Conservation (phyloP, 2,888 invertebrate species). For the Spisula subtruncata region DNA sequence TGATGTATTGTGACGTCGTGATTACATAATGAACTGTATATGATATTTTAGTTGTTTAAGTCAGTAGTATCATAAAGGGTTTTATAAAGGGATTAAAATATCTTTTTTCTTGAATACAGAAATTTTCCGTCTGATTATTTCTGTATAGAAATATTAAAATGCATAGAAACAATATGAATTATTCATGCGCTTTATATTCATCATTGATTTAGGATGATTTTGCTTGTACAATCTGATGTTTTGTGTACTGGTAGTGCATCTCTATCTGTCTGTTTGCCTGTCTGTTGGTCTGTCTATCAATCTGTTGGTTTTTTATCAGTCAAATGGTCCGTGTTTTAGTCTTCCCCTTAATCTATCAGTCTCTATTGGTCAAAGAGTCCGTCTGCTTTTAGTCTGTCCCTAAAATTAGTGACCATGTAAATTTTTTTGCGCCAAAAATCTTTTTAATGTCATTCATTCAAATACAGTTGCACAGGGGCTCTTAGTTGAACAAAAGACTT, state of each 20-base stretch:
- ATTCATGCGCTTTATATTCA: not conserved
- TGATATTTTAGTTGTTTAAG: not conserved
- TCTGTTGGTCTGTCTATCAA: too few relatives aligned
- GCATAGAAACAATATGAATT: not conserved
- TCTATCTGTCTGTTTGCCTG: too few relatives aligned
- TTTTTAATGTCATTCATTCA: too few relatives aligned
- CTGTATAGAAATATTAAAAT: not conserved
- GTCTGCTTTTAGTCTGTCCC: too few relatives aligned
- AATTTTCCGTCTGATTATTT: not conserved
- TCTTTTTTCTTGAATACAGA: not conserved
- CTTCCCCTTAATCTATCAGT: too few relatives aligned
- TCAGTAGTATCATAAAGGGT: not conserved
- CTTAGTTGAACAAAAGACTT: too few relatives aligned
- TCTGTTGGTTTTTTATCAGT: too few relatives aligned
- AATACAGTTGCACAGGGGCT: too few relatives aligned
- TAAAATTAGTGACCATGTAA: too few relatives aligned
- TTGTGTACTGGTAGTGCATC: not conserved
- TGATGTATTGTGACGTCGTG: not conserved
- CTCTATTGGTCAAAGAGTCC: too few relatives aligned
- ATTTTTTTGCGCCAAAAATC: too few relatives aligned
- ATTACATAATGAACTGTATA: not conserved
- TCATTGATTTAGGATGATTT: not conserved
- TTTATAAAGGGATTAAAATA: constrained; percentile 3
- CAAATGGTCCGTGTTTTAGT: too few relatives aligned
- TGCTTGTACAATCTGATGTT: not conserved